Conservation (phyloP, 2,888 invertebrate species). For the Euplagia quadripunctaria region DNA sequence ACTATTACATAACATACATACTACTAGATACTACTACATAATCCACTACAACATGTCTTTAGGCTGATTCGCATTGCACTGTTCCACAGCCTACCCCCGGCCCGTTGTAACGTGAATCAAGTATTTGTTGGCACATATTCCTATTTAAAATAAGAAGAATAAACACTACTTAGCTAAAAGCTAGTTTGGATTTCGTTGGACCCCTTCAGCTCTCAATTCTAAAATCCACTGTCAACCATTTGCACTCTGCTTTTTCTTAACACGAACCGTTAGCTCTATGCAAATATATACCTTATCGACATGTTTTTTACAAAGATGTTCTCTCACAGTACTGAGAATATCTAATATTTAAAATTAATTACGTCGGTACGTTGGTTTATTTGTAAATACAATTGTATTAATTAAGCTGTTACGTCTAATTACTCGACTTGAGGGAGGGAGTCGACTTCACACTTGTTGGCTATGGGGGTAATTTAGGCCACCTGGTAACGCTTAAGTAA, state of each 20-base stretch:
- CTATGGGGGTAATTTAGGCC: neutral
- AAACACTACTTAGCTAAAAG: too few species aligned
- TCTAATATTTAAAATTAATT: conserved; percentile 1
- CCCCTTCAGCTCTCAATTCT: too few species aligned
- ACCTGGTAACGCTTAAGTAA: neutral
- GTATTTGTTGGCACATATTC: too few species aligned
- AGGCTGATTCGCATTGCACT: too few species aligned
- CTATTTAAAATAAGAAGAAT: too few species aligned
- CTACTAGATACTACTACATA: too few species aligned
- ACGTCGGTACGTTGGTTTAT: neutral
- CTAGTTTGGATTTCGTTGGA: too few species aligned
- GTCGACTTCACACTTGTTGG: neutral
- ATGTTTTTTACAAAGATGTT: neutral
- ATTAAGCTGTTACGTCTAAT: conserved; percentile 5
- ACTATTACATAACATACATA: too few species aligned
- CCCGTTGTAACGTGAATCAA: too few species aligned
- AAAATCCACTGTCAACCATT: too few species aligned
- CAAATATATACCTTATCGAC: neutral
- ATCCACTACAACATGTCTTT: too few species aligned
- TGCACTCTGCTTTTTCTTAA: neutral
- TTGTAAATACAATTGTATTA: conserved; percentile 2
- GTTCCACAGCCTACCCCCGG: too few species aligned
- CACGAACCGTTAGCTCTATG: neutral
- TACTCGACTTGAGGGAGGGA: neutral
- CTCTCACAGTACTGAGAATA: neutral